Percentiles rank a stretch among this genome's conserved stretches.
Evolutionary conservation across 2,113 vertebrate genomes (phyloP).

Genomic region (Excalfactoria chinensis): DNA sequence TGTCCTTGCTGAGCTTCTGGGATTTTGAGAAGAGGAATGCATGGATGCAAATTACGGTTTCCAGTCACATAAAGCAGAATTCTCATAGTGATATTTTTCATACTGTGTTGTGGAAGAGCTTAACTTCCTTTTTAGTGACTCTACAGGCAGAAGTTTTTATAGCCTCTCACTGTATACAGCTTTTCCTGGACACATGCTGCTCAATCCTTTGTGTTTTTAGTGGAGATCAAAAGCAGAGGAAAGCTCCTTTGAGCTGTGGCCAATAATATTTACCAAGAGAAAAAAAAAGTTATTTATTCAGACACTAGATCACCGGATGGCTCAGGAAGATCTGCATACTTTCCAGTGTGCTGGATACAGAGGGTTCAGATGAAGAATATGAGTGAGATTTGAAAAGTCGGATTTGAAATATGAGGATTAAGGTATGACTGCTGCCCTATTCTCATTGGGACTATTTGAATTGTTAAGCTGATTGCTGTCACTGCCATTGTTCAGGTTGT

Average conservation of each 20-base stretch:
- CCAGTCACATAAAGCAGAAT: not conserved
- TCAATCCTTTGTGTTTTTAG: not conserved
- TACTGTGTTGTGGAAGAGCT: not conserved
- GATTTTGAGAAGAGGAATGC: not conserved
- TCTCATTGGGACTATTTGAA: not conserved
- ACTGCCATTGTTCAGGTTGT: not conserved
- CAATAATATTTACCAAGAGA: conserved; percentile 41
- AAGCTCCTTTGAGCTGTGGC: conserved; percentile 47
- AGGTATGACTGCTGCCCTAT: not conserved
- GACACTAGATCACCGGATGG: rapidly evolving
- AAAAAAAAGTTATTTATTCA: not conserved
- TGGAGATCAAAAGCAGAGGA: conserved; percentile 37
- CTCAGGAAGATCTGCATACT: not conserved
- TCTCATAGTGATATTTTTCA: not conserved
- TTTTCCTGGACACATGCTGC: conserved; percentile 50
- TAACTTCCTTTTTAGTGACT: conserved; percentile 1
- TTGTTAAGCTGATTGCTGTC: not conserved
- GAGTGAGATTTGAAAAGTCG: not conserved
- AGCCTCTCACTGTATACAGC: not conserved
- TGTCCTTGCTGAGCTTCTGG: not conserved
- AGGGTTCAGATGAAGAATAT: not conserved
- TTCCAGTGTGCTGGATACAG: not conserved
- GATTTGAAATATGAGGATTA: not conserved
- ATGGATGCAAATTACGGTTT: not conserved
- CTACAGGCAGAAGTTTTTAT: conserved; percentile 19